Evolutionary conservation across 2,113 vertebrate species (phyloP).

Genomic region (Oryzias melastigma): DNA sequence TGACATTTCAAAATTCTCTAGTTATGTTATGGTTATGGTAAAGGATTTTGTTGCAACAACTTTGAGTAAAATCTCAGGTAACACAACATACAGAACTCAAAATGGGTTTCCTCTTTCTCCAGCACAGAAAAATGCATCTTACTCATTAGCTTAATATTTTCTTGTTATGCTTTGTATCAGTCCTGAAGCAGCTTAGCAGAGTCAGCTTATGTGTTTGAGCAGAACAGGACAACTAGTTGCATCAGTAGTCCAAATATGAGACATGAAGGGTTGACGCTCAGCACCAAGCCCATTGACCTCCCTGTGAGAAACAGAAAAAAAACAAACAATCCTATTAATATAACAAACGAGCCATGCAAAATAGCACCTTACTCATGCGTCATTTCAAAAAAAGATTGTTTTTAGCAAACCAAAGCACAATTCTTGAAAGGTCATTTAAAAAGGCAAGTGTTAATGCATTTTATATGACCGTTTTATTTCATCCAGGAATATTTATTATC

Average conservation of each 20-base stretch:
- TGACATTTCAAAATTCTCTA: too few species aligned
- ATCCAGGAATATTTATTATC: too few species aligned
- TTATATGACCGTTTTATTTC: too few species aligned
- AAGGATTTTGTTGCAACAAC: conserved; percentile 15
- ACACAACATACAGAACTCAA: conserved; percentile 6
- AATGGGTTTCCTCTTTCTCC: conserved; percentile 29
- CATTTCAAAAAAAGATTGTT: neutral
- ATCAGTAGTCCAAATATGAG: conserved; percentile 66
- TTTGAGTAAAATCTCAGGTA: conserved; percentile 10
- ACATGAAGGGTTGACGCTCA: conserved; percentile 54
- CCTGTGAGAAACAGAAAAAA: conserved; percentile 56
- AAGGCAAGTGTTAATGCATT: too few species aligned
- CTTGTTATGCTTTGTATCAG: neutral
- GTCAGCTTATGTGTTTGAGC: conserved; percentile 43
- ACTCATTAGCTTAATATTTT: conserved; percentile 2
- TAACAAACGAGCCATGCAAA: conserved; percentile 8
- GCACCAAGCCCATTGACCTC: conserved; percentile 54
- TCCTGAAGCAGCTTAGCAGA: conserved; percentile 12
- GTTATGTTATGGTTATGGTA: neutral
- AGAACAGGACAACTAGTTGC: conserved; percentile 48
- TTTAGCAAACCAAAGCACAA: too few species aligned
- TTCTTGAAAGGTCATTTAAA: too few species aligned
- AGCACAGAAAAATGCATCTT: conserved; percentile 25
- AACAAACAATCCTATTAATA: conserved; percentile 13
- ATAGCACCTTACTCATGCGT: neutral